phyloP scores from a whole-genome alignment of 2,797 vertebrate genomes.

The Ibycter americanus region DNA sequence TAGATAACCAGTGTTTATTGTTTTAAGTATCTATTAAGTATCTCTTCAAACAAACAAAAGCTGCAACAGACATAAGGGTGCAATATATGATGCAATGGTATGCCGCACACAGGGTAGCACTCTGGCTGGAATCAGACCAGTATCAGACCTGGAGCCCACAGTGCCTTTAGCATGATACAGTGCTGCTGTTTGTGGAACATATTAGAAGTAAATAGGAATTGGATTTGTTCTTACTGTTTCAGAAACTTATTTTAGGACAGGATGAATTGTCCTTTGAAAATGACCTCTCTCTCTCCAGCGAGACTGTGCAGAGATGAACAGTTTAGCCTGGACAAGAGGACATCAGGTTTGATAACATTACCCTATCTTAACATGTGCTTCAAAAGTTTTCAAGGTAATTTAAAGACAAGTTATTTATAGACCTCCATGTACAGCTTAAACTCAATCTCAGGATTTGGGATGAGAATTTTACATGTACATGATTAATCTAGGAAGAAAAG shows the following conservation, averaged over 20 bases:
- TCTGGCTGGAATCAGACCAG: background rate
- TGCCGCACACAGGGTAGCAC: background rate
- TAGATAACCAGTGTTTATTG: background rate
- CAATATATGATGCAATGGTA: background rate
- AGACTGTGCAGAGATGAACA: background rate
- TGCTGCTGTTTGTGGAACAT: background rate
- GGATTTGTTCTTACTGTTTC: background rate
- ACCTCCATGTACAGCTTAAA: background rate
- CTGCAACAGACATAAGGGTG: background rate
- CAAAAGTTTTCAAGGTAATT: background rate
- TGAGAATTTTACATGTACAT: background rate
- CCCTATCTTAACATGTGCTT: background rate
- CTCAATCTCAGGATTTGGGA: background rate
- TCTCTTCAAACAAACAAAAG: background rate
- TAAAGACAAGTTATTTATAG: background rate
- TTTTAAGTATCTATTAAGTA: background rate
- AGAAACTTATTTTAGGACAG: background rate
- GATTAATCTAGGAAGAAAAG: background rate
- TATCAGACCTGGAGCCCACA: background rate
- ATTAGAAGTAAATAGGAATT: background rate
- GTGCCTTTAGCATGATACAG: background rate
- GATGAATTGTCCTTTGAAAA: background rate
- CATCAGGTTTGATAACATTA: background rate
- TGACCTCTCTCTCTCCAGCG: background rate
- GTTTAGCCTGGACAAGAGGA: background rate